Percentiles rank a stretch among this genome's conserved stretches.
These are phyloP conservation scores for Pandemis corylana DNA, from an alignment of 2,888 invertebrate genomes.

Conservation along the genomic window DNA sequence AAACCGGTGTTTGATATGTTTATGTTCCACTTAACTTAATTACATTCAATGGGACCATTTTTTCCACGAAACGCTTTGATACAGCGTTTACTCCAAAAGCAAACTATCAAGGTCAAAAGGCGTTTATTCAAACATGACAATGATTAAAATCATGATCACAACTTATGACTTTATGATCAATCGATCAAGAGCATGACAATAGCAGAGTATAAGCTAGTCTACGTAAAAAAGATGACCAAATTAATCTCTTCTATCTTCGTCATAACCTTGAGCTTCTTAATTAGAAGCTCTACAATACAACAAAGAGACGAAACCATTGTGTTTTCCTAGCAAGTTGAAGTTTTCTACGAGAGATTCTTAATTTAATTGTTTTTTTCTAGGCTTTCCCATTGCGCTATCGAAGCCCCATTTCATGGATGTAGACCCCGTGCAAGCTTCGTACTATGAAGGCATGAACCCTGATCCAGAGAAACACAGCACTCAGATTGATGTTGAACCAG, in stretches of 20 bases:
- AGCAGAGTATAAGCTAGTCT: no score
- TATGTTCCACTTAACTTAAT: neutral
- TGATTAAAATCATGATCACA: no score
- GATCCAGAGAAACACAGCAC: constrained; percentile 78
- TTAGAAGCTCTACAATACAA: no score
- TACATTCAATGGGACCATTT: neutral
- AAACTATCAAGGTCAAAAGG: neutral
- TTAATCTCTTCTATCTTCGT: no score
- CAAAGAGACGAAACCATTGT: no score
- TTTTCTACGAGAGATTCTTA: neutral
- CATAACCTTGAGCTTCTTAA: no score
- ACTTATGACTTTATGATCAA: no score
- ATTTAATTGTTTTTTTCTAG: constrained; percentile 60
- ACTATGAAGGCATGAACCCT: constrained; percentile 88
- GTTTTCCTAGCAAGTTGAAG: neutral
- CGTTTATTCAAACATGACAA: neutral
- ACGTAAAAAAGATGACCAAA: no score
- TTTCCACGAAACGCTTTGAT: neutral
- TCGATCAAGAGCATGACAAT: no score
- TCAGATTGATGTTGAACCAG: constrained; percentile 89
- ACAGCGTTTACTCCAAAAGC: neutral
- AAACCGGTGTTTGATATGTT: neutral
- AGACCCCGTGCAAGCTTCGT: constrained; percentile 83
- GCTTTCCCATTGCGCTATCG: constrained; percentile 90
- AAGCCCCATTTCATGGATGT: constrained; percentile 86